A percentile compares a stretch with the other conserved stretches of the same genome.
phyloP scores from a whole-genome alignment of 2,113 vertebrate genomes.

The Malaclemys terrapin region DNA sequence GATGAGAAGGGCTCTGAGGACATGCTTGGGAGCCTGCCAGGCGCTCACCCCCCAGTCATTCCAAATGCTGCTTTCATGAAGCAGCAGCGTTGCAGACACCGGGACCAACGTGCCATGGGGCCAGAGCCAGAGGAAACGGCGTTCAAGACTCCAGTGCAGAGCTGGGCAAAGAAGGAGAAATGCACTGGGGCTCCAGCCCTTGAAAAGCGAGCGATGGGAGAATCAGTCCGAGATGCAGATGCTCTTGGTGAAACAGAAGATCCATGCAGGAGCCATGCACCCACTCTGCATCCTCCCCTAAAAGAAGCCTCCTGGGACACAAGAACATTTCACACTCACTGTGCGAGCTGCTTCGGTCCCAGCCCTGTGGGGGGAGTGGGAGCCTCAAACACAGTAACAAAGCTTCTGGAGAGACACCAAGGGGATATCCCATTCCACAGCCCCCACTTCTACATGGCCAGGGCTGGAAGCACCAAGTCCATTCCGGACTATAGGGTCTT shows the following conservation, averaged over 20 bases:
- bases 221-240: not conserved
- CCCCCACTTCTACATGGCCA: conserved; percentile 79
- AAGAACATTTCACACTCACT: conserved; percentile 51
- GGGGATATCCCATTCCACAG: conserved; percentile 82
- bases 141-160: conserved; percentile 30
- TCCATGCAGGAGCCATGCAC: not conserved
- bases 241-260: not conserved
- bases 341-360: not conserved
- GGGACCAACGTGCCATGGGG: conserved; percentile 33
- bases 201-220: not conserved
- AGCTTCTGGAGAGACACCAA: conserved; percentile 79
- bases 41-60: conserved; percentile 65
- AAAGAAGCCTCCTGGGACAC: conserved; percentile 40
- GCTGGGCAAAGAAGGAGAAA: conserved; percentile 32
- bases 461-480: conserved; percentile 82
- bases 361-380: conserved; percentile 23
- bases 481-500: conserved; percentile 82
- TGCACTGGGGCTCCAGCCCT: not conserved
- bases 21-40: conserved; percentile 11
- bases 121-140: conserved; percentile 20
- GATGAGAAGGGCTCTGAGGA: conserved; percentile 66
- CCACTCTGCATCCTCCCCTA: not conserved
- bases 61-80: conserved; percentile 19
- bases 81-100: conserved; percentile 12
- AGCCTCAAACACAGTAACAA: conserved; percentile 48